Base-by-base conservation (phyloP, 1,140 invertebrate species). In the Drosophila nigrodunni region DNA sequence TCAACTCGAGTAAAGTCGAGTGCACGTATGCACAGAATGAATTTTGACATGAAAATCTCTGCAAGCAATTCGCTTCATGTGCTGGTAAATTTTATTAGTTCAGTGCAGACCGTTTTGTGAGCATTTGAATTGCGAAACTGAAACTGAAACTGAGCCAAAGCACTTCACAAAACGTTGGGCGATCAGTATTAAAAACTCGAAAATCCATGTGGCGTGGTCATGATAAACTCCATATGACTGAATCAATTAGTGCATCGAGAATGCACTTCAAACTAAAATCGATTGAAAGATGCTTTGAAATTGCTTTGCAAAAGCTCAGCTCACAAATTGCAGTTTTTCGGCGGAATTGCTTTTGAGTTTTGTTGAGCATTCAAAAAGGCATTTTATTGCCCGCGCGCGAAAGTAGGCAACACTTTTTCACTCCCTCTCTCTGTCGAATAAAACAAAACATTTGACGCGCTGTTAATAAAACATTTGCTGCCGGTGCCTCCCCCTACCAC, bases 201-300 rank as follows among this genome's bases (percentile, higher is more conserved):
- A 50, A 41, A 59, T 30, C 37, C 50, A 37, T 43, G 18, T 57
- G 37, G 25, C n/a, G 39, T 50, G 11, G 18, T 41, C 50, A 30
- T 52, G 46, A 60, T 74, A 68, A 62, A 70, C 72, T 62, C 21
- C 50, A 49, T 57, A 47, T 58, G 58, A 62, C 66, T 49, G 59
- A 79, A 86, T 88, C 82, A 86, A 86, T 87, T 87, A 88, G 85
- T 76, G 66, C 46, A 55, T 55, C 41, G 18, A 35, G 47, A 57
- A 67, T 61, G 59, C 64, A 77, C 86, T 82, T 52, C 46, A 80
- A 80, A 71, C 60, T 65, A 85, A 61, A 77, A 80, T 21, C 72
- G 72, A 47, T 77, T 68, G 62, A 55, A 80, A 80, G 89, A 75
- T 61, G 52, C 44, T 79, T 80, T 65, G 39, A 43, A 43, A 43